A percentile compares a stretch with the other conserved stretches of the same genome.
These are phyloP conservation scores for Manis pentadactyla DNA, from an alignment of 2,797 vertebrate genomes.

Conservation along the genomic window DNA sequence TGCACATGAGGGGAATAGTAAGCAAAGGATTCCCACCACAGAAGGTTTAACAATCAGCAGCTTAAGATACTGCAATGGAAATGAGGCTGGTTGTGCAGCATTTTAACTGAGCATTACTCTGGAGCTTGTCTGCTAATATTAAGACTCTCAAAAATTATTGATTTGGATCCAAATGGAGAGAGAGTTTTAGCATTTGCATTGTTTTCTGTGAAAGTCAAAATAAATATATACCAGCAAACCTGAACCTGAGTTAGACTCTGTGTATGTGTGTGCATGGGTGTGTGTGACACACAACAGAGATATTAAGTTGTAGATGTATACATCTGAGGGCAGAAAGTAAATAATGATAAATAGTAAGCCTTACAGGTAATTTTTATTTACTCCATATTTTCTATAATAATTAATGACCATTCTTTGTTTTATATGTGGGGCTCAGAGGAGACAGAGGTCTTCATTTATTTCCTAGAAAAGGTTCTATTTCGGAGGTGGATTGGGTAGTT, in stretches of 20 bases:
- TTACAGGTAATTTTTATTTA: conserved; percentile 39
- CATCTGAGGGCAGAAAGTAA: neutral
- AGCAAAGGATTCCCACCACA: conserved; percentile 76
- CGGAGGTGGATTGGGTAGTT: neutral
- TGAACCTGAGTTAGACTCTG: neutral
- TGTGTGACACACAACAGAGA: neutral
- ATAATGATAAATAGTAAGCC: conserved; percentile 5
- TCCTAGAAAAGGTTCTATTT: neutral
- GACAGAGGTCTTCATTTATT: neutral
- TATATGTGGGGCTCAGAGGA: neutral
- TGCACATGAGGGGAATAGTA: conserved; percentile 71
- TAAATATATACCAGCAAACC: conserved; percentile 30
- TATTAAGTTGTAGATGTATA: conserved; percentile 7
- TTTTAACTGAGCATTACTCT: conserved; percentile 74
- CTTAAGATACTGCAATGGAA: conserved; percentile 72
- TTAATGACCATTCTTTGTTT: neutral
- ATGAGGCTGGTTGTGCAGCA: conserved; percentile 61
- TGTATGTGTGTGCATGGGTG: neutral
- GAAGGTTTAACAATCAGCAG: conserved; percentile 71
- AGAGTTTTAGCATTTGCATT: conserved; percentile 70
- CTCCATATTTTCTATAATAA: neutral
- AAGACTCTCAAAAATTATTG: conserved; percentile 66
- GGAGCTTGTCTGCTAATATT: conserved; percentile 56
- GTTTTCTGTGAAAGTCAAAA: conserved; percentile 72
- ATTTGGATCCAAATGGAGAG: conserved; percentile 64